A percentile compares a stretch with the other conserved stretches of the same genome.
phyloP scores from a whole-genome alignment of 2,113 vertebrate genomes.

The Pelecanoides urinatrix region DNA sequence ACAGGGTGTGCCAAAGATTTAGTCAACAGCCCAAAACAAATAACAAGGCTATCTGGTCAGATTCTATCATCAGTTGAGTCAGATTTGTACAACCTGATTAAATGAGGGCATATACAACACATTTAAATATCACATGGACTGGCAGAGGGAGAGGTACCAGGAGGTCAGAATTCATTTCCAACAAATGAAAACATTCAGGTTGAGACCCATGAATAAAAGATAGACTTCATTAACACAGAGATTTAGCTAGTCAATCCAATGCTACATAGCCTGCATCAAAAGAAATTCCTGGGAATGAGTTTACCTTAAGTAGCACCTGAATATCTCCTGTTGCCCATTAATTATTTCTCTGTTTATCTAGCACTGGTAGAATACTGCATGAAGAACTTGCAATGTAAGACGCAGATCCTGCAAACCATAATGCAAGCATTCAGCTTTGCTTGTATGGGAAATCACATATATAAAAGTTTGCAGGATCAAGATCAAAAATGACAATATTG shows the following conservation, averaged over 20 bases:
- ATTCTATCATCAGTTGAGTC: constrained; percentile 20
- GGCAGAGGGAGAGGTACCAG: neutral
- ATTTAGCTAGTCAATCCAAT: neutral
- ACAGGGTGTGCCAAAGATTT: neutral
- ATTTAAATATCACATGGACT: neutral
- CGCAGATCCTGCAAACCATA: neutral
- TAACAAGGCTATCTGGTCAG: constrained; percentile 12
- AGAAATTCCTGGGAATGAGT: neutral
- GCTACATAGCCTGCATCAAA: neutral
- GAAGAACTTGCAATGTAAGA: neutral
- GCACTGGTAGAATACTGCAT: neutral
- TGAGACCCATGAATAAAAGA: constrained; percentile 24
- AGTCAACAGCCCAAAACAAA: neutral
- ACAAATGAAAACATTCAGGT: neutral
- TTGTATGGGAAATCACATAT: neutral
- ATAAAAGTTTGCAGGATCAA: neutral
- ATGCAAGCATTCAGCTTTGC: neutral
- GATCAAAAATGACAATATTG: neutral
- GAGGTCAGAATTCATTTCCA: neutral
- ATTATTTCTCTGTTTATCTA: neutral
- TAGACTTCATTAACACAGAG: neutral
- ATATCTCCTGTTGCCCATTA: neutral
- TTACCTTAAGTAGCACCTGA: neutral
- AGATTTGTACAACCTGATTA: neutral
- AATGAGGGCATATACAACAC: neutral